Base-by-base conservation (phyloP, 30 jellyfish, hydroid and myxozoan genomes). In the Sanderia malayensis region DNA sequence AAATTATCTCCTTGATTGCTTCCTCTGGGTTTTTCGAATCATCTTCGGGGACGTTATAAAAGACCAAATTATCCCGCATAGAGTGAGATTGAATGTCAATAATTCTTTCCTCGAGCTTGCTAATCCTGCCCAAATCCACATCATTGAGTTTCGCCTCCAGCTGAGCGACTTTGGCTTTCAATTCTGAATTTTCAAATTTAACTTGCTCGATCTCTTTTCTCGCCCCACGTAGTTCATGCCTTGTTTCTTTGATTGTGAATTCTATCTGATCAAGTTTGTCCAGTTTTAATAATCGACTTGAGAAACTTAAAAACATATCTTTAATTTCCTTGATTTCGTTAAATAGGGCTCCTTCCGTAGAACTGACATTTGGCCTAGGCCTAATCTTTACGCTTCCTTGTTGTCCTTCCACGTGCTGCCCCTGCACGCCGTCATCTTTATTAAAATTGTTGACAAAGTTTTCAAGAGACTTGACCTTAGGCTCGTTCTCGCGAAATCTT, bases 101-200 rank as follows among this genome's bases (percentile, higher is more conserved):
- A 49, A 49, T 49, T 18, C 64, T 8, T 18, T 49, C 64, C 64
- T 49, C 64, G 25, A 49, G 24, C 24, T 49, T 49, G 11, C 24
- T 49, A 49, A 49, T 3, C 24, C 24, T 8, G 25, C 24, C 64
- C 24, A 49, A 4, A 49, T 49, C 64, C 11, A 49, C 64, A 49
- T 8, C 24, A 18, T 49, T 49, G 64, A 49, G 64, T 18, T 49
- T 49, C 27, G 64, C 64, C 64, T 49, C 64, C 64, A 49, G 64
- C 64, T 49, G 64, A 4, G 64, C 64, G 2, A 49, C 27, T 49
- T 49, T 49, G 25, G 24, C 11, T 18, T 49, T 49, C 64, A 49
- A 18, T 18, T 49, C 64, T 49, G 11, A 4, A 19, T 49, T 49
- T 49, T 49, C 64, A 4, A 18, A 8, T 49, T 49, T 49, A 8